Conservation (phyloP, 2,113 vertebrate genomes). For the Naja naja region DNA sequence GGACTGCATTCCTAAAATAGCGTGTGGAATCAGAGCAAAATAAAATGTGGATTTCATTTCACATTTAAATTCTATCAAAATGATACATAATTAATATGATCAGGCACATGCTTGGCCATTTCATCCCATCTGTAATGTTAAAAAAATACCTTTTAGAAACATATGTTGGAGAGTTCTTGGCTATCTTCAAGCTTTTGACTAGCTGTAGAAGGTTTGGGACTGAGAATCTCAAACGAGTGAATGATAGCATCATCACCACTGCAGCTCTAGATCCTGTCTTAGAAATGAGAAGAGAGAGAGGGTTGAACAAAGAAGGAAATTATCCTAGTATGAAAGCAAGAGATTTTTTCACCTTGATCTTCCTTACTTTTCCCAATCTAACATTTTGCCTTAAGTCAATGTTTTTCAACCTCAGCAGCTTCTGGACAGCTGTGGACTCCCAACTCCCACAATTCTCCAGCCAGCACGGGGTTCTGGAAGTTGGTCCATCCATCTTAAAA, state of each 20-base stretch:
- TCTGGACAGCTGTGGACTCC: neutral
- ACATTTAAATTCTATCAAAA: neutral
- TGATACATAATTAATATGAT: neutral
- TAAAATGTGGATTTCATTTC: neutral
- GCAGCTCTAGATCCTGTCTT: neutral
- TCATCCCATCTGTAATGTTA: neutral
- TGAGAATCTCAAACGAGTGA: neutral
- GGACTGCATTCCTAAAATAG: neutral
- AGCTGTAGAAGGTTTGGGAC: neutral
- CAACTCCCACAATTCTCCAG: neutral
- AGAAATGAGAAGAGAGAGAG: neutral
- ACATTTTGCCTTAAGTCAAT: neutral
- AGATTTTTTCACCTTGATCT: neutral
- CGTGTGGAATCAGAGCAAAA: neutral
- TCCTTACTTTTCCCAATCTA: neutral
- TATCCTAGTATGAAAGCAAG: neutral
- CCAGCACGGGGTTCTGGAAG: neutral
- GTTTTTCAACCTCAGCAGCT: neutral
- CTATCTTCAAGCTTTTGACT: neutral
- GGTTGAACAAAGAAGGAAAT: neutral
- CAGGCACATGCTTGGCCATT: neutral
- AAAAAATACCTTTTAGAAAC: neutral
- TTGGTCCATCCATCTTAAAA: neutral
- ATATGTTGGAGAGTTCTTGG: neutral
- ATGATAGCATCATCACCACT: neutral